Base-by-base conservation (phyloP, 2,888 invertebrate species). In the Cyclophora punctaria region DNA sequence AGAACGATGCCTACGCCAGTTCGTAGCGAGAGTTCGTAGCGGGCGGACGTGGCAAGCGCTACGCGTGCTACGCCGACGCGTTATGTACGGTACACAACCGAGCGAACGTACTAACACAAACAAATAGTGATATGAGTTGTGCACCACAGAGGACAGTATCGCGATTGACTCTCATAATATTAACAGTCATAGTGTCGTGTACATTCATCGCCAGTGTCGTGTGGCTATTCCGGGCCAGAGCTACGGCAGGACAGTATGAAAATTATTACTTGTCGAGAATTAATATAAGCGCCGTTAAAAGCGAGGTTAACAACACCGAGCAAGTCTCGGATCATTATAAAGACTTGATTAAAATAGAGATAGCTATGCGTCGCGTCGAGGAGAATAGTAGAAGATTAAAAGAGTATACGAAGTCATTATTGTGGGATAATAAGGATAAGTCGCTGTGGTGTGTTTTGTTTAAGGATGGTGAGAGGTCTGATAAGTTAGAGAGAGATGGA, bases 91-190 rank as follows among this genome's bases (percentile, higher is more conserved):
- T 67, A 68, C 69, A 70, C 63, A 64, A 70, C 67, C 71, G 74
- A 74, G 73, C 76, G 73, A 73, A 68, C 60, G 66, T 37, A 37
- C 63, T 78, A 83, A 85, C 77, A 79, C 73, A 83, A 85, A 84
- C 86, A 87, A 85, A 81, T 80, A 83, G 86, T 87, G 86, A 87
- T 86, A 88, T 88, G 87, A 88, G 87, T 84, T 83, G 87, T 84
- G 74, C 84, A 74, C 80, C 86, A 68, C 73, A 79, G 57, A 84
- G 75, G 67, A 67, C 75, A 73, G 79, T 83, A 70, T 74, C 84
- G 69, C 77, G 85, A 75, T 78, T 85, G 73, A 82, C 86, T 80
- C 78, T 88, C 60, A 69, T 87, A 53, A 77, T 83, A 78, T 68
- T 83, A 71, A 88, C 85, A 64, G 82, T 87, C 54, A 63, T 85